These are phyloP conservation scores for Saturnia pavonia DNA, from an alignment of 2,888 invertebrate genomes.

Conservation along the genomic window DNA sequence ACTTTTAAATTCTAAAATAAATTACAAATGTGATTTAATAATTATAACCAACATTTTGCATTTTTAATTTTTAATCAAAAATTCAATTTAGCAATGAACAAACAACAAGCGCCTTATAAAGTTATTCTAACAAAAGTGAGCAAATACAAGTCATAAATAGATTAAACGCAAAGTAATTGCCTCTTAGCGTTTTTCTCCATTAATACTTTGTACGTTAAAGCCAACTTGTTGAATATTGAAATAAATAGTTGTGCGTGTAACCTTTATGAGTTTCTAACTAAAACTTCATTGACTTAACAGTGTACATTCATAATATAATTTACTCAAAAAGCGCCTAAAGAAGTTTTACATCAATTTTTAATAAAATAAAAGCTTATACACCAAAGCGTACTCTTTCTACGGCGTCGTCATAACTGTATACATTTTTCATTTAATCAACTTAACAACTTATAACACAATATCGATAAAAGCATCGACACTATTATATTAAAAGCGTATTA, in stretches of 20 bases:
- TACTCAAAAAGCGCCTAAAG: not conserved
- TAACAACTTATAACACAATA: not conserved
- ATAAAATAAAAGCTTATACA: not conserved
- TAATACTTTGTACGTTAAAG: not conserved
- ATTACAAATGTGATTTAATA: too few species aligned
- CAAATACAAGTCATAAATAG: not conserved
- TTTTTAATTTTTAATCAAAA: too few species aligned
- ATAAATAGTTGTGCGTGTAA: not conserved
- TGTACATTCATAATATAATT: not conserved
- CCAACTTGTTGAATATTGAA: not conserved
- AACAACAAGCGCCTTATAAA: not conserved
- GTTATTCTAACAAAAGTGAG: not conserved
- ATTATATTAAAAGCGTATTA: not conserved
- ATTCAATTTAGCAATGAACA: not conserved
- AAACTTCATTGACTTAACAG: not conserved
- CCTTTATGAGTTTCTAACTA: not conserved
- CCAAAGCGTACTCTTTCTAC: not conserved
- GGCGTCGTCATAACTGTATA: not conserved
- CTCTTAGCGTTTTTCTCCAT: not conserved
- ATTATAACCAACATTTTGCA: too few species aligned
- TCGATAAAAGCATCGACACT: not conserved
- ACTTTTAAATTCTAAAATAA: too few species aligned
- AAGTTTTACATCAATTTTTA: not conserved
- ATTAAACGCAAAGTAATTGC: not conserved
- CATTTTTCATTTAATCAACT: not conserved